Evolutionary conservation across 2,797 vertebrate species (phyloP), one percentile per base, ranked within the genome.

Genomic region (Girardinus metallicus): DNA sequence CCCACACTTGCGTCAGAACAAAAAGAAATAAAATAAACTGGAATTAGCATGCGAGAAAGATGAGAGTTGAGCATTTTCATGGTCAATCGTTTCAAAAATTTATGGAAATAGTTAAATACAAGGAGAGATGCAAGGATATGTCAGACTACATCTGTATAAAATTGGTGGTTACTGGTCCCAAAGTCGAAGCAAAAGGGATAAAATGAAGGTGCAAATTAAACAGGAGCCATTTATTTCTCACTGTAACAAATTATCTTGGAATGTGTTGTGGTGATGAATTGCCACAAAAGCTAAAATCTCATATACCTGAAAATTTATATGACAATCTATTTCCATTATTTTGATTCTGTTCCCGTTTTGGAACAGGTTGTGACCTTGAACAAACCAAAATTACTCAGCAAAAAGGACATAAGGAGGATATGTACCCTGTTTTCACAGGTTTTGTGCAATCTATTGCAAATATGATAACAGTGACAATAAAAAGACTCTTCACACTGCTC

Each of bases 351-450:
- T 70, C 66, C 39, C 39, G 1, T 41, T 70, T 43, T 39, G 66
- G 36, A 39, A 1, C 66, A n/a, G 39, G 23, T 11, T 70, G 34
- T 41, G 66, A 43, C 39, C 23, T 70, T 68, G 18, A 68, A n/a
- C 66, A 70, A 70, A 26, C 39, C 36, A 43, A 70, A 70, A 43
- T 70, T 39, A 70, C 66, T 70, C 10, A 41, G 39, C 36, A 70
- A 43, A 11, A 70, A 43, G 66, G 34, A 66, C 5, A 39, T 10
- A 10, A 36, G 62, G 9, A 39, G 18, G 21, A 39, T 39, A 66
- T 66, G 34, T 21, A 66, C 36, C 8, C 29, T 23, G 23, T 29
- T 36, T 36, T 21, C 8, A 39, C 8, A 66, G 2, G 9, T 5
- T 66, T 41, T 41, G 64, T 23, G 10, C 6, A 4, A 39, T 39